Evolutionary conservation across 2,888 invertebrate species (phyloP).

Genomic region (Hirtodrosophila alboralis): DNA sequence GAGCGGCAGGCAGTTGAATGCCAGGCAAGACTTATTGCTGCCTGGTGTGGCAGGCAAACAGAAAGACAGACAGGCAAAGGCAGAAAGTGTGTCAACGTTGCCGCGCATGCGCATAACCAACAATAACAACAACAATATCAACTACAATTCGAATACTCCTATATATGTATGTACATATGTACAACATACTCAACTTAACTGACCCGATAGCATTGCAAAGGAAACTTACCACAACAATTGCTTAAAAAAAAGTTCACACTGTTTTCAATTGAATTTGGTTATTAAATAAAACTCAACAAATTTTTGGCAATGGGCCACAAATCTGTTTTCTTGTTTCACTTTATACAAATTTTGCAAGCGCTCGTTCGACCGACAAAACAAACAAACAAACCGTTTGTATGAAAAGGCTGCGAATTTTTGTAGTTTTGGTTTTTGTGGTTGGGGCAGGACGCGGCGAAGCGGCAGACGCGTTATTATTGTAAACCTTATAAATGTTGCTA

Average conservation of each 20-base stretch:
- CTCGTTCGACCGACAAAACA: slow-evolving; percentile 12
- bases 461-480: slow-evolving; percentile 7
- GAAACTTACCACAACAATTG: slow-evolving; percentile 66
- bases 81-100: slow-evolving; percentile 74
- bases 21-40: slow-evolving; percentile 42
- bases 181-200: slow-evolving; percentile 15
- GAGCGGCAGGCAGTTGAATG: slow-evolving; percentile 61
- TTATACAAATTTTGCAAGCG: slow-evolving; percentile 56
- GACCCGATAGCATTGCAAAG: slow-evolving; percentile 29
- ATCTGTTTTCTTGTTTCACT: slow-evolving; percentile 64
- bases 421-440: slow-evolving; percentile 3
- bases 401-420: slow-evolving; percentile 32
- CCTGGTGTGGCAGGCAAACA: slow-evolving; percentile 37
- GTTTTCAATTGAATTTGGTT: slow-evolving; percentile 34
- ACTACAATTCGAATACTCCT: slow-evolving; percentile 8
- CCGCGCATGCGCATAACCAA: slow-evolving; percentile 68
- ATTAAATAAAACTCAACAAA: slow-evolving; percentile 24
- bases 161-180: background rate
- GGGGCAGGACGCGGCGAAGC: slow-evolving; percentile 44
- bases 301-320: slow-evolving; percentile 40
- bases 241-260: slow-evolving; percentile 43
- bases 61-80: slow-evolving; percentile 33
- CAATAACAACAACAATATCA: slow-evolving; percentile 33
- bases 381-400: slow-evolving; percentile 6
- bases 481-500: slow-evolving; percentile 3